Base-by-base conservation (phyloP, 2,797 vertebrate genomes). In the Sternarchorhynchus goeldii region DNA sequence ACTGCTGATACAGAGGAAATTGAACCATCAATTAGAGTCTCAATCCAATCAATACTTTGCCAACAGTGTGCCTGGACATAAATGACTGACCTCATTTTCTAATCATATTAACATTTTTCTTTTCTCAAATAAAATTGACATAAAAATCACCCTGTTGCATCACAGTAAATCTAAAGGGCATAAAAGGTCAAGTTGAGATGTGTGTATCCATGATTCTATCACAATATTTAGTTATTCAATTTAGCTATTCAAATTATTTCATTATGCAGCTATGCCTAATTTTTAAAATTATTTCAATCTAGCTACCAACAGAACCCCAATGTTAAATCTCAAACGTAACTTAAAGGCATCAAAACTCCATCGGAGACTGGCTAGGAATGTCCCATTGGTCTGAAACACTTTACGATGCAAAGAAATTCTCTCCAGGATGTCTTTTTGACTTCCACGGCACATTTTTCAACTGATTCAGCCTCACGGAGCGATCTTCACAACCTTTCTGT, bases 401-500 rank as follows among this genome's bases (percentile, higher is more conserved):
- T 20, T 29, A 25, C 8, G 29, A 14, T 29, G 31, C 21, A 5
- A 60, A 31, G 3, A 3, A 31, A 53, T 65, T 17, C 2, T 7
- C 14, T 39, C 14, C 6, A 31, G 32, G 32, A 58, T 21, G 1
- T 58, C 14, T 67, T 36, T 4, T 41, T 67, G 25, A 64, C 55
- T 73, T 65, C 56, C 34, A 59, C 5, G 31, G 17, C 21, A 31
- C 60, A 64, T 60, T 41, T 29, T 25, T 36, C 29, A 16, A 14
- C 57, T 60, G 56, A 50, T 29, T 69, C 31, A 78, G 31, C 29
- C 20, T n/a, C 36, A 25, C 20, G 29, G 50, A 73, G 55, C 32
- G 5, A 39, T 20, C 29, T 31, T 67, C 80, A 77, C 18, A 21
- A 59, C 6, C 45, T 59, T 69, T 71, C 8, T 6, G 21, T 53